Percentiles rank a stretch among this genome's conserved stretches.
Conservation (phyloP, 2,113 vertebrate species). For the Vanacampus margaritifer region DNA sequence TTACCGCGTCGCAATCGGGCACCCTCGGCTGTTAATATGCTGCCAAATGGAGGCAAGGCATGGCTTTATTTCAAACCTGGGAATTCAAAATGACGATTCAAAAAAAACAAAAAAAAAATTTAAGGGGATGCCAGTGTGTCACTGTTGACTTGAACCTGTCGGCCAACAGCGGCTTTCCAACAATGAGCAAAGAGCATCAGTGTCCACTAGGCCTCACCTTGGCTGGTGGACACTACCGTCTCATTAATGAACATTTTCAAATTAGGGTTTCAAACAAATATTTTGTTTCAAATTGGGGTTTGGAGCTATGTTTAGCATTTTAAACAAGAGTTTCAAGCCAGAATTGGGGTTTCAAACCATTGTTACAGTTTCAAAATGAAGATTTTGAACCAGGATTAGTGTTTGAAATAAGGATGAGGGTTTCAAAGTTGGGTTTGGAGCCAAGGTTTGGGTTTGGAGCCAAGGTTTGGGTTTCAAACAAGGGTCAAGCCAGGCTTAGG, state of each 20-base stretch:
- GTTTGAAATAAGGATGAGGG: too few relatives aligned
- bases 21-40: conserved; percentile 23
- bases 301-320: neutral
- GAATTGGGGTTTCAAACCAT: too few relatives aligned
- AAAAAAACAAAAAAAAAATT: too few relatives aligned
- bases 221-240: conserved; percentile 28
- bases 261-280: too few relatives aligned
- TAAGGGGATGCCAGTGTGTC: too few relatives aligned
- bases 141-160: conserved; percentile 36
- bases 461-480: neutral
- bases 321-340: too few relatives aligned
- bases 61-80: conserved; percentile 15
- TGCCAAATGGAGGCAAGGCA: conserved; percentile 30
- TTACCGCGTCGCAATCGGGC: conserved; percentile 17
- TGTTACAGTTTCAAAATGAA: too few relatives aligned
- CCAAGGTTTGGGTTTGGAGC: neutral
- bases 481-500: neutral
- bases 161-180: conserved; percentile 16
- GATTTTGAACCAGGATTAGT: too few relatives aligned
- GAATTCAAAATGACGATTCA: conserved; percentile 19
- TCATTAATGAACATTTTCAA: neutral
- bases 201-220: conserved; percentile 25
- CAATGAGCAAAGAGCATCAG: conserved; percentile 14
- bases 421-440: neutral
- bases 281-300: neutral